Evolutionary conservation across 2,797 vertebrate genomes (phyloP), one percentile per base, ranked within the genome.

Genomic region (Girardinus metallicus): DNA sequence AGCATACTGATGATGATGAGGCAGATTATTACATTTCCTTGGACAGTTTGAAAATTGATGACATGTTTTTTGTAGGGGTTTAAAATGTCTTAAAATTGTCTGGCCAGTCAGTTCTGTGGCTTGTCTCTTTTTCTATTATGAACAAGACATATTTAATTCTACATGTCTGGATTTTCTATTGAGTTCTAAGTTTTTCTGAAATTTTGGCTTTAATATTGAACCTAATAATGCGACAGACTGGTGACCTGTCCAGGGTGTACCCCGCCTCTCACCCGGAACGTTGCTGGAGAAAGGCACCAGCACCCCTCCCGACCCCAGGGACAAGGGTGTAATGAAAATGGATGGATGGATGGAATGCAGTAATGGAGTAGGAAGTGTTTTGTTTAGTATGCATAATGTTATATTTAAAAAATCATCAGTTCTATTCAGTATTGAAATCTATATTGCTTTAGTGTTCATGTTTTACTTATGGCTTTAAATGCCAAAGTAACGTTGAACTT

Each of bases 1-100:
- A 85, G 76, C 75, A 85, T 78, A 79, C 66, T 70, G 44, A 80
- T 75, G 70, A 83, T 74, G 62, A 85, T 80, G 46, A 85, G 68
- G 47, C 79, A 31, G 57, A 89, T 90, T 73, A 81, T 83, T 86
- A 60, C 71, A 43, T 76, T 85, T 80, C 73, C 36, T 23, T 31
- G 57, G 60, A 57, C 26, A 72, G 81, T 44, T 76, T 39, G 10
- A 11, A 71, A 81, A 75, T 5, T 66, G 44, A 68, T 9, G 16
- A 26, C 13, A 13, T 18, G 7, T 51, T 31, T 51, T 31, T 26
- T 18, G 18, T 12, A 13, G 36, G 8, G 36, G 23, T 5, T n/a
- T 36, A 4, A 57, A 41, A 31, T 31, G 5, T 31, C 29, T 64
- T 36, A 21, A 64, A 36, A 21, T 36, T 64, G 16, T 21, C 60